Conservation (phyloP, 2,113 vertebrate genomes). For the Zosterops hypoxanthus region DNA sequence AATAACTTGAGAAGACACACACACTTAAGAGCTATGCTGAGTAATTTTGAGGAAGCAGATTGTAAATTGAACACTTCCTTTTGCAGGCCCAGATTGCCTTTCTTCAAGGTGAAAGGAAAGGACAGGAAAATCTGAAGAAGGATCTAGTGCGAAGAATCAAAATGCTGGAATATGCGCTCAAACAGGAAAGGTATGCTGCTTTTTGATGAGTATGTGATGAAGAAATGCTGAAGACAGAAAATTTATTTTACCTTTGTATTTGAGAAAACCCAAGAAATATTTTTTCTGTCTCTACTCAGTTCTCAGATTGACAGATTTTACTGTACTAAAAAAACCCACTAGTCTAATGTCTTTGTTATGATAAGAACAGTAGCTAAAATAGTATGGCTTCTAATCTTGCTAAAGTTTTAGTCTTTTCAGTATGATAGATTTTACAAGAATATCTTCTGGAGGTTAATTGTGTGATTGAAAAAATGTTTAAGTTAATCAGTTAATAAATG, state of each 20-base stretch:
- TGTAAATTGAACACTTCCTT: conserved; percentile 44
- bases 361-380: background rate
- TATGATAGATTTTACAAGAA: background rate
- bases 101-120: conserved; percentile 86
- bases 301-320: background rate
- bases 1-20: background rate
- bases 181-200: conserved; percentile 82
- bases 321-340: background rate
- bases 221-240: background rate
- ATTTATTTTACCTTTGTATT: background rate
- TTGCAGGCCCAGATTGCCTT: conserved; percentile 86
- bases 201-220: background rate
- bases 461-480: background rate
- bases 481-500: background rate
- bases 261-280: background rate
- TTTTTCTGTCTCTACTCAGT: background rate
- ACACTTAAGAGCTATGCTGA: background rate
- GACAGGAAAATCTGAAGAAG: conserved; percentile 88
- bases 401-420: background rate
- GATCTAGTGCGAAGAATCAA: conserved; percentile 88
- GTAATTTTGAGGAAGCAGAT: background rate
- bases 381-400: background rate
- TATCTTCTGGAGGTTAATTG: background rate
- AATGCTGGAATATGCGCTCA: conserved; percentile 88
- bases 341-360: background rate